phyloP scores from a whole-genome alignment of 2,113 vertebrate genomes.

The Dromiciops gliroides region DNA sequence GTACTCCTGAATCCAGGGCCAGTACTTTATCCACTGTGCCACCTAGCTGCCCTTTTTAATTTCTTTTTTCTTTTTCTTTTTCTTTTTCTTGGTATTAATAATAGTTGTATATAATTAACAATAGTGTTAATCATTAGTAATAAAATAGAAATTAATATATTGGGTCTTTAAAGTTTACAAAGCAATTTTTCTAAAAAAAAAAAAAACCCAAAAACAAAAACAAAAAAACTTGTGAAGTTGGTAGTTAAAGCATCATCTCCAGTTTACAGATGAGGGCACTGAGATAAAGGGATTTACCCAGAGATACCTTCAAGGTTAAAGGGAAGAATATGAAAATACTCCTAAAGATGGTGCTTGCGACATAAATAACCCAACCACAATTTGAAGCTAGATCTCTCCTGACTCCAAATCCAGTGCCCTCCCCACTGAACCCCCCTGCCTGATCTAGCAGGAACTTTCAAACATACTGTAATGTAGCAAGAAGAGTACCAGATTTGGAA shows the following conservation, averaged over 20 bases:
- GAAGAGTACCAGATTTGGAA: not conserved
- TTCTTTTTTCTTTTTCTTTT: too few relatives aligned
- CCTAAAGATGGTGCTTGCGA: not conserved
- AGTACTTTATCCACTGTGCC: too few relatives aligned
- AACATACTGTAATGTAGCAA: not conserved
- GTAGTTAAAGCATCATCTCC: not conserved
- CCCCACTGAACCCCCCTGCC: not conserved
- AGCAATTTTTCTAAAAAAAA: not conserved
- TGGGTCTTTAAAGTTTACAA: not conserved
- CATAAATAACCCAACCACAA: not conserved
- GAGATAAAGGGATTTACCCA: not conserved
- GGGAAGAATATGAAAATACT: not conserved
- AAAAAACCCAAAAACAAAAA: too few relatives aligned
- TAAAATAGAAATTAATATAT: not conserved
- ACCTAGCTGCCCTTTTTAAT: too few relatives aligned
- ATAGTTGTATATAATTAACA: not conserved
- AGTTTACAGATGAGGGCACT: not conserved
- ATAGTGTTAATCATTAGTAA: not conserved
- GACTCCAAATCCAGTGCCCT: not conserved
- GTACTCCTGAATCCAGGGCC: too few relatives aligned
- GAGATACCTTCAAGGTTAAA: not conserved
- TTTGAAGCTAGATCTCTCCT: not conserved
- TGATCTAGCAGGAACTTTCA: not conserved
- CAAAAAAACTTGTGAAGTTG: not conserved
- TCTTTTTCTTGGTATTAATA: not conserved